Evolutionary conservation across 64 coral and sea anemone genomes (phyloP).

Genomic region (Astreopora myriophthalma): DNA sequence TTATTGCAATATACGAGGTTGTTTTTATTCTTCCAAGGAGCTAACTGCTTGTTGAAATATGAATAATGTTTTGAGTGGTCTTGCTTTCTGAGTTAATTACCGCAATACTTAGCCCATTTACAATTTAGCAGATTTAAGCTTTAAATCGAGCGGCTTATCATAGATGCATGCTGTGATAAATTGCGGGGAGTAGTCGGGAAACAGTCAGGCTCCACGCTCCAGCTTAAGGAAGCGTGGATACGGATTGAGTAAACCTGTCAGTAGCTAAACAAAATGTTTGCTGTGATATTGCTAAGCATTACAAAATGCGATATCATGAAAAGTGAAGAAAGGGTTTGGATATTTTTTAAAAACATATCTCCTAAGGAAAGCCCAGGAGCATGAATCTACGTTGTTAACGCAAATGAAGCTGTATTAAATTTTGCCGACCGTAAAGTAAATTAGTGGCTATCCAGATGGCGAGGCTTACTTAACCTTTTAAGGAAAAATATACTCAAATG

Average conservation of each 20-base stretch:
- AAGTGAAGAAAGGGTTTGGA: background rate
- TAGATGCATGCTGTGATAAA: background rate
- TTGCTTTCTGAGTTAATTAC: slow-evolving; percentile 41
- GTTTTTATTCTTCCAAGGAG: slow-evolving; percentile 26
- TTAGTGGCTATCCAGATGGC: slow-evolving; percentile 33
- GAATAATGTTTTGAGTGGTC: slow-evolving; percentile 23
- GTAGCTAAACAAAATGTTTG: background rate
- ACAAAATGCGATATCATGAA: background rate
- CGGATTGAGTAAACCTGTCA: background rate
- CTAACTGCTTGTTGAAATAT: slow-evolving; percentile 39
- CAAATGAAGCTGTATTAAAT: slow-evolving; percentile 71
- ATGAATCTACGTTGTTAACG: slow-evolving; percentile 55
- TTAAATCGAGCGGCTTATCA: slow-evolving; percentile 33
- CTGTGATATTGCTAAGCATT: background rate
- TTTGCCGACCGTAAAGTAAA: slow-evolving; percentile 86
- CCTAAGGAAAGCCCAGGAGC: background rate
- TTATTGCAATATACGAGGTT: slow-evolving; percentile 30
- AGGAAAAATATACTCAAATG: too few species aligned
- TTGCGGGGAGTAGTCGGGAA: background rate
- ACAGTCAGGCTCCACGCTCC: background rate
- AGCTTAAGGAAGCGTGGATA: background rate
- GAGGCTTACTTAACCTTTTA: too few species aligned
- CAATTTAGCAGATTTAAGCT: slow-evolving; percentile 10
- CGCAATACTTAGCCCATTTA: background rate
- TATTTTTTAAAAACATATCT: background rate